A percentile compares a stretch with the other conserved stretches of the same genome.
Conservation (phyloP, 2,797 vertebrate species). For the Neomorphus geoffroyi region DNA sequence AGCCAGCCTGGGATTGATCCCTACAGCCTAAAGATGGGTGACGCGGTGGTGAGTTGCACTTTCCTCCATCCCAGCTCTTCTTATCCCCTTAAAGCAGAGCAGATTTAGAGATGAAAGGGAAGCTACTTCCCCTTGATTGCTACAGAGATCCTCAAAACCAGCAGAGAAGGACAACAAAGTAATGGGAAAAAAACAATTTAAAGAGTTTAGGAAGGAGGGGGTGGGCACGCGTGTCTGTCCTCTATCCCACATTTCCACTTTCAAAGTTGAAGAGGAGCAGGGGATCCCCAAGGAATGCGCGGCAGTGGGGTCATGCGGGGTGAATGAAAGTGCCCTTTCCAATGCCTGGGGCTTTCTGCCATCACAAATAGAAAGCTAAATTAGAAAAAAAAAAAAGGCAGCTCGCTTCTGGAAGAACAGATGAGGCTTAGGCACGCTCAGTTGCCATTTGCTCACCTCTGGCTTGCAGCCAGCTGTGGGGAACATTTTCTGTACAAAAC, state of each 20-base stretch:
- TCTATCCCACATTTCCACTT: background rate
- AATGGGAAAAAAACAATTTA: background rate
- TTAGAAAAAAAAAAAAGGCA: background rate
- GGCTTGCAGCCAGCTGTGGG: conserved; percentile 9
- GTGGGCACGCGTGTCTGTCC: background rate
- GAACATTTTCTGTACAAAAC: conserved; percentile 6
- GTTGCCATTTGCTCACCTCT: conserved; percentile 39
- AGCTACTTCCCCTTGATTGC: background rate
- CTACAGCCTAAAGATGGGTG: background rate
- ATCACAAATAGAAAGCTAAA: background rate
- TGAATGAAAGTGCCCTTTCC: conserved; percentile 2
- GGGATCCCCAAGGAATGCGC: background rate
- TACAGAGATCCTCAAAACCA: background rate
- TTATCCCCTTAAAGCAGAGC: background rate
- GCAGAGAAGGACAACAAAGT: background rate
- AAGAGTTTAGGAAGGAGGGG: background rate
- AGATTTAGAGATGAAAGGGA: background rate
- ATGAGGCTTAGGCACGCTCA: conserved; percentile 25
- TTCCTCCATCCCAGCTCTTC: background rate
- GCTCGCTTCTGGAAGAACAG: conserved; percentile 44
- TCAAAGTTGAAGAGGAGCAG: background rate
- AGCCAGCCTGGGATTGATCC: background rate
- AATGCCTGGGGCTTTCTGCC: background rate
- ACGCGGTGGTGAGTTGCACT: accelerated
- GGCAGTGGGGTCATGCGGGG: background rate